Base-by-base conservation (phyloP, 2,797 vertebrate species). In the Varecia variegata region DNA sequence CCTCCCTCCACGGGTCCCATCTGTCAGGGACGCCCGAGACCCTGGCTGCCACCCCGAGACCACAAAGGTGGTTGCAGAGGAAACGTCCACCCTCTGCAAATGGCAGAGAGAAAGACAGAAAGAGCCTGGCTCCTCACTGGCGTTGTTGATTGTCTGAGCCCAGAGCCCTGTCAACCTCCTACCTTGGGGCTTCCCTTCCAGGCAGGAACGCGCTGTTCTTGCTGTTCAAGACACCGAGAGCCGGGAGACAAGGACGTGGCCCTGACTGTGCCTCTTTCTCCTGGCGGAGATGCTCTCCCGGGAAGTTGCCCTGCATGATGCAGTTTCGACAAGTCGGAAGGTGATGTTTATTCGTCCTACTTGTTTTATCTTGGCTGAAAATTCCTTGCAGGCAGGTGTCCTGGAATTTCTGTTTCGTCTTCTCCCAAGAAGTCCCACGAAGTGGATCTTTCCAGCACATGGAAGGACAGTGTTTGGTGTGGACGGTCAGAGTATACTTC, bases 1-100 rank as follows among this genome's bases (percentile, higher is more conserved):
- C 11, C 5, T 54, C 25, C 43, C 9, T 6, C 30, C 25, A 40
- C 25, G 9, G 10, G 71, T 14, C 7, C 0, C 3, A 23, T 11
- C 6, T 0, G 2, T 27, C 3, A 0, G 27, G 7, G 9, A 17
- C 12, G 50, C 38, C 80, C 1, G 23, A 10, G 27, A 15, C 25
- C 30, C 1, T 56, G 58, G 71, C 13, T 30, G 58, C 60, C 38
- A 2, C 20, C 47, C 14, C 3, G 23, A 73, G 35, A 14, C 56
- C 20, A 6, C 1, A 7, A 40, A 20, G 50, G 35, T 27, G 81
- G 15, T 54, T 10, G 4, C 30, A 11, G 47, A 20, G n/a, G 25
- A 12, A 18, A 35, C 4, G n/a, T n/a, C 38, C 50, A 15, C 23
- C 1, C 45, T 5, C 35, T 0, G 2, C 13, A 7, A 43, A 21